These are phyloP conservation scores for Sesia bembeciformis DNA, from an alignment of 2,888 invertebrate species.

Conservation along the genomic window DNA sequence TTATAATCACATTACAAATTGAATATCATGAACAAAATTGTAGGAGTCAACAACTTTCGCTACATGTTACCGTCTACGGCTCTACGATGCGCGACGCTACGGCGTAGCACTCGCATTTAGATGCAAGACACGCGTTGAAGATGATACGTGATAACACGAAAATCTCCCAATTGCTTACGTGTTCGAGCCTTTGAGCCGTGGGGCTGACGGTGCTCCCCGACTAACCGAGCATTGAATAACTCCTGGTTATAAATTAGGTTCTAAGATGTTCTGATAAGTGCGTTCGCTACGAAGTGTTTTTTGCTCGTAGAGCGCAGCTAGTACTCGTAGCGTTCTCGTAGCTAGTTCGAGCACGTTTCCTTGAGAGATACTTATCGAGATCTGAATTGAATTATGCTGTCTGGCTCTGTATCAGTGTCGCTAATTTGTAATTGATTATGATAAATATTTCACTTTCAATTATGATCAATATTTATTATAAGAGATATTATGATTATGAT, in stretches of 20 bases:
- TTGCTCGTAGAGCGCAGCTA: slow-evolving; percentile 28
- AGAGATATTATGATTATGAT: no score
- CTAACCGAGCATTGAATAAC: slow-evolving; percentile 62
- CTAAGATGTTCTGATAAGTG: slow-evolving; percentile 61
- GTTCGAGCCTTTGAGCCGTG: slow-evolving; percentile 38
- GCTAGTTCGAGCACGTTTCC: not conserved
- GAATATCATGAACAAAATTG: no score
- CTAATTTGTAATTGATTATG: not conserved
- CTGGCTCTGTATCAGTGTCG: not conserved
- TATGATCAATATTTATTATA: not conserved
- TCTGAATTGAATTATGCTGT: slow-evolving; percentile 55
- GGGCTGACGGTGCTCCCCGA: slow-evolving; percentile 29
- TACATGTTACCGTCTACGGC: slow-evolving; percentile 16
- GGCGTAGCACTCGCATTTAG: slow-evolving; percentile 11
- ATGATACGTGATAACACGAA: slow-evolving; percentile 75
- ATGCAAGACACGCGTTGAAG: slow-evolving; percentile 63
- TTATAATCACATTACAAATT: no score
- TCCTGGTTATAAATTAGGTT: slow-evolving; percentile 65
- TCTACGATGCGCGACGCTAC: not conserved
- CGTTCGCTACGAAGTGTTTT: slow-evolving; percentile 52
- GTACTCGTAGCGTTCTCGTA: not conserved
- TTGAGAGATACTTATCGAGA: slow-evolving; percentile 36
- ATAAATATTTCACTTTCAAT: not conserved
- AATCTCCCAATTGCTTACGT: slow-evolving; percentile 74
- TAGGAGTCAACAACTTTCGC: slow-evolving; percentile 33